These are phyloP conservation scores for Dallia pectoralis DNA, from an alignment of 2,797 vertebrate genomes.

Conservation along the genomic window DNA sequence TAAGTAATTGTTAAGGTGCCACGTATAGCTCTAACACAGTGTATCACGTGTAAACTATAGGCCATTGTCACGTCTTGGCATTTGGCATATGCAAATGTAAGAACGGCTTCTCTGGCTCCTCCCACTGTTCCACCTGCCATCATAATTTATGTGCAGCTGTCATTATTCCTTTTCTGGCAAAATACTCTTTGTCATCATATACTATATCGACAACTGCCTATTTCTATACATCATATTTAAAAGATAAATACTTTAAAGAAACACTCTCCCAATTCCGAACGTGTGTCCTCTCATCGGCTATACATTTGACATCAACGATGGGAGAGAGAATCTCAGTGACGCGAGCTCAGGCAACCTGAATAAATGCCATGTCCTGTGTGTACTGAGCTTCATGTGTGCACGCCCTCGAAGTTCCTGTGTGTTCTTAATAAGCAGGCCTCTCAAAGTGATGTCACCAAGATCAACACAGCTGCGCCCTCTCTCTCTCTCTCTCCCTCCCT, in stretches of 20 bases:
- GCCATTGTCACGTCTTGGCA: background rate
- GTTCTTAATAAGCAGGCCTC: background rate
- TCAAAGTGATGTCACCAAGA: background rate
- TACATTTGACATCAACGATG: too few relatives aligned
- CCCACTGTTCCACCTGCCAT: background rate
- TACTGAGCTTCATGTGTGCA: background rate
- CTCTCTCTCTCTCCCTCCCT: too few relatives aligned
- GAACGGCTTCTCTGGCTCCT: background rate
- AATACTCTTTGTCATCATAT: background rate
- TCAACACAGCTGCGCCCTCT: slow-evolving; percentile 1
- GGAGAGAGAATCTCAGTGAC: too few relatives aligned
- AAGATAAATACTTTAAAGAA: background rate
- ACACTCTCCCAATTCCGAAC: background rate
- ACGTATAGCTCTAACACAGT: background rate
- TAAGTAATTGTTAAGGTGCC: background rate
- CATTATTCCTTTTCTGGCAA: background rate
- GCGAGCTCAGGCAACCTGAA: too few relatives aligned
- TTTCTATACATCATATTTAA: background rate
- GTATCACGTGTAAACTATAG: background rate
- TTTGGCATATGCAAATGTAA: background rate
- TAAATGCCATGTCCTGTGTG: background rate
- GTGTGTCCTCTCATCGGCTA: too few relatives aligned
- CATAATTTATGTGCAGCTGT: background rate
- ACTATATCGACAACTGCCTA: background rate
- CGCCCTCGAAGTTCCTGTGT: background rate